Conservation (phyloP, 2,888 invertebrate genomes). For the Synergus gifuensis region DNA sequence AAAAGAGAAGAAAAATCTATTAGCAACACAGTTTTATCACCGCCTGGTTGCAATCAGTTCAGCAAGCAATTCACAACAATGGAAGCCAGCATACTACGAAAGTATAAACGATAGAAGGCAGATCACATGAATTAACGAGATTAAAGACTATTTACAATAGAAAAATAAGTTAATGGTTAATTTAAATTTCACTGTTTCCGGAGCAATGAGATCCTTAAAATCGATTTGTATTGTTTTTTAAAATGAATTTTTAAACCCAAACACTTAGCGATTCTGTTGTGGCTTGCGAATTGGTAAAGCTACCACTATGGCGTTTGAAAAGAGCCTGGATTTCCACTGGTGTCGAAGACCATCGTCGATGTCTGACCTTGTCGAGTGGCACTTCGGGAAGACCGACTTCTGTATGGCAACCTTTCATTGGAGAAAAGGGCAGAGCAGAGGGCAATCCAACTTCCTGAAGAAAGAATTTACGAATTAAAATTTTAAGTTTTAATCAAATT, state of each 20-base stretch:
- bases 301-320: slow-evolving; percentile 70
- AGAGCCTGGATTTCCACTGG: slow-evolving; percentile 71
- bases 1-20: not conserved
- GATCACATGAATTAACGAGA: slow-evolving; percentile 33
- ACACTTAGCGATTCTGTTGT: slow-evolving; percentile 72
- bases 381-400: slow-evolving; percentile 74
- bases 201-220: not conserved
- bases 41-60: slow-evolving; percentile 2
- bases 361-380: slow-evolving; percentile 68
- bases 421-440: slow-evolving; percentile 50
- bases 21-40: not conserved
- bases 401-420: slow-evolving; percentile 72
- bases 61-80: slow-evolving; percentile 18
- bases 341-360: slow-evolving; percentile 75
- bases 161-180: slow-evolving; percentile 3
- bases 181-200: not conserved
- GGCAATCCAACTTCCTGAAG: slow-evolving; percentile 88
- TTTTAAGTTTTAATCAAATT: not conserved
- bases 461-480: not conserved
- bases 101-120: slow-evolving; percentile 9
- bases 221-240: not conserved
- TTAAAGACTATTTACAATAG: slow-evolving; percentile 24
- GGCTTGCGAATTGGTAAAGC: slow-evolving; percentile 63
- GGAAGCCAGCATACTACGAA: slow-evolving; percentile 15
- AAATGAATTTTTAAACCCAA: slow-evolving; percentile 66